These are phyloP conservation scores for Tinea trinotella DNA, from an alignment of 2,888 invertebrate species.

Conservation along the genomic window DNA sequence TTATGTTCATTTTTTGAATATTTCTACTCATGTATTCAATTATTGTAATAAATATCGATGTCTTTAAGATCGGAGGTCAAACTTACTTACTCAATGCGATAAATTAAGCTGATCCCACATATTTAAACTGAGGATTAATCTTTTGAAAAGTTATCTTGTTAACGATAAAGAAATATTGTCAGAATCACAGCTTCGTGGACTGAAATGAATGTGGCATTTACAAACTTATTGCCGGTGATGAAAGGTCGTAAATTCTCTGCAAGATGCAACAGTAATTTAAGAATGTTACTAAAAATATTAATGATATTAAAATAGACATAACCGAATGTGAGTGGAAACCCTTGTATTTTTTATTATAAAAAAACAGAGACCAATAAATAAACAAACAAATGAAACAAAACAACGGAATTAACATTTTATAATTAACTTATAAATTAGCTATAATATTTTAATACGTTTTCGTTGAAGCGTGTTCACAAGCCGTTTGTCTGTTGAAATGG, in stretches of 20 bases:
- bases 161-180: conserved; percentile 26
- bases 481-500: not conserved
- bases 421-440: no score
- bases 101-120: conserved; percentile 42
- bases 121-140: conserved; percentile 27
- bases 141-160: conserved; percentile 28
- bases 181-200: not conserved
- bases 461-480: not conserved
- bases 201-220: not conserved
- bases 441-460: no score
- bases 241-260: not conserved
- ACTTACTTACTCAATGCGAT: conserved; percentile 26
- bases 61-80: conserved; percentile 2
- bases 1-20: not conserved
- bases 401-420: not conserved
- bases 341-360: not conserved
- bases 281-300: not conserved
- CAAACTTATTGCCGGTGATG: not conserved
- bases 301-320: not conserved
- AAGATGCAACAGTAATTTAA: not conserved
- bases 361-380: not conserved
- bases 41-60: conserved; percentile 16
- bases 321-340: not conserved
- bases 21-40: conserved; percentile 5
- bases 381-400: not conserved